Evolutionary conservation across 2,888 invertebrate genomes (phyloP).

Genomic region (Mesorhabditis sp.): DNA sequence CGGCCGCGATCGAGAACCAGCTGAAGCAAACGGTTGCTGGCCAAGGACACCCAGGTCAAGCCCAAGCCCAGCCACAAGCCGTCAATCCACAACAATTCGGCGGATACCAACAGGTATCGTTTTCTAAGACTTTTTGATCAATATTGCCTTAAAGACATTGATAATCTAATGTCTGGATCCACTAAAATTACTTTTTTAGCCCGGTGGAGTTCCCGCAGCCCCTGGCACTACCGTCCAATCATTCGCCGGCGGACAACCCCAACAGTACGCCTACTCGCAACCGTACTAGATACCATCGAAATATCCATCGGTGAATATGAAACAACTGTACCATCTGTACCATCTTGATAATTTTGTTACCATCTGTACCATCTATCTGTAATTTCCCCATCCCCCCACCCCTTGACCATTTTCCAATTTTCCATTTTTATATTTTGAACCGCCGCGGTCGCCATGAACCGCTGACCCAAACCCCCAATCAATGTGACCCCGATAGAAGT

Average conservation of each 20-base stretch:
- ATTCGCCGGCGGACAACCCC: slow-evolving; percentile 8
- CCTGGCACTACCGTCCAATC: slow-evolving; percentile 3
- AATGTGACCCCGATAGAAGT: too few relatives aligned
- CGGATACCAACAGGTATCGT: slow-evolving; percentile 5
- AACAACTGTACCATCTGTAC: too few relatives aligned
- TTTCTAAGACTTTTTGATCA: neutral
- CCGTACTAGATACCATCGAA: neutral
- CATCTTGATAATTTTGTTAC: too few relatives aligned
- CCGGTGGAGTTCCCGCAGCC: neutral
- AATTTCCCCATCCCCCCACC: too few relatives aligned
- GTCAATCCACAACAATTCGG: slow-evolving; percentile 5
- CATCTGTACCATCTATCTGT: too few relatives aligned
- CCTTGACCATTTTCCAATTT: too few relatives aligned
- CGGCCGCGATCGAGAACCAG: slow-evolving; percentile 41
- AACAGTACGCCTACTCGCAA: slow-evolving; percentile 7
- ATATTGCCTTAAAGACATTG: neutral
- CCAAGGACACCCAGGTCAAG: neutral
- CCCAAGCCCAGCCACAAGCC: neutral
- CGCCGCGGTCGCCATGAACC: too few relatives aligned
- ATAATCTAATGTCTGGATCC: too few relatives aligned
- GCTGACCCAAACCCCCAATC: too few relatives aligned
- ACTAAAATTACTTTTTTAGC: neutral
- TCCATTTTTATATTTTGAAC: too few relatives aligned
- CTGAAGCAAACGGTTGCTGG: slow-evolving; percentile 59
- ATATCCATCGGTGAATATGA: too few relatives aligned